These are phyloP conservation scores for Ypsolopha scabrella DNA, from an alignment of 2,888 invertebrate species.

Conservation along the genomic window DNA sequence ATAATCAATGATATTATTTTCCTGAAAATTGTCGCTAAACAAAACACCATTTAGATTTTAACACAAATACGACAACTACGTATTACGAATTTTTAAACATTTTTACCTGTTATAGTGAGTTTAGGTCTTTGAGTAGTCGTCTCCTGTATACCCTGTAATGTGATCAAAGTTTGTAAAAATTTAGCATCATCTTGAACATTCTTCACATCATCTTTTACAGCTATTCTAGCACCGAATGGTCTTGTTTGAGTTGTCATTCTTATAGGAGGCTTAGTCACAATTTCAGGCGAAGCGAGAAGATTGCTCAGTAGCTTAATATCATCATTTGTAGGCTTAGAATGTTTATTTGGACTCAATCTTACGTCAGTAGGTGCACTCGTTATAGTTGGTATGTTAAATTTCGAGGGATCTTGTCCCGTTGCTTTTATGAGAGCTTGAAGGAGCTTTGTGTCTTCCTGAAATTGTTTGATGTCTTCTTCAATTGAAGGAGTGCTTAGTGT, in stretches of 20 bases:
- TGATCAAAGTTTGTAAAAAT: constrained; percentile 60
- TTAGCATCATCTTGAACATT: constrained; percentile 52
- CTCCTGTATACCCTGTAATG: constrained; percentile 57
- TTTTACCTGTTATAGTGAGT: constrained; percentile 53
- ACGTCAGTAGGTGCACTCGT: constrained; percentile 24
- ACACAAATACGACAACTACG: background rate
- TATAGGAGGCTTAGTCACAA: constrained; percentile 41
- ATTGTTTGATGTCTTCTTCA: constrained; percentile 60
- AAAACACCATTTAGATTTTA: no score
- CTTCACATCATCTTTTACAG: constrained; percentile 45
- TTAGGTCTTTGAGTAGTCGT: constrained; percentile 49
- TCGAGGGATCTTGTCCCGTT: constrained; percentile 57
- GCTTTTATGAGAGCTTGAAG: constrained; percentile 58
- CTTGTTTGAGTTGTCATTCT: constrained; percentile 27
- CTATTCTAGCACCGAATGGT: constrained; percentile 50
- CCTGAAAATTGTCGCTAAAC: no score
- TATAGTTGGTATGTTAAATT: constrained; percentile 50
- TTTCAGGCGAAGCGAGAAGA: constrained; percentile 46
- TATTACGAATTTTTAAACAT: background rate
- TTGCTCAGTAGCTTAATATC: constrained; percentile 45
- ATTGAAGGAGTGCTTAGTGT: constrained; percentile 33
- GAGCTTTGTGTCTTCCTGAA: constrained; percentile 60
- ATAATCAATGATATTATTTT: no score
- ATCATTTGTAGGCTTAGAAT: constrained; percentile 16
- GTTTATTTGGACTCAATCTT: constrained; percentile 21